Percentiles rank a stretch among this genome's conserved stretches.
Conservation (phyloP, 2,888 invertebrate species). For the Brachypalpus laphriformis region DNA sequence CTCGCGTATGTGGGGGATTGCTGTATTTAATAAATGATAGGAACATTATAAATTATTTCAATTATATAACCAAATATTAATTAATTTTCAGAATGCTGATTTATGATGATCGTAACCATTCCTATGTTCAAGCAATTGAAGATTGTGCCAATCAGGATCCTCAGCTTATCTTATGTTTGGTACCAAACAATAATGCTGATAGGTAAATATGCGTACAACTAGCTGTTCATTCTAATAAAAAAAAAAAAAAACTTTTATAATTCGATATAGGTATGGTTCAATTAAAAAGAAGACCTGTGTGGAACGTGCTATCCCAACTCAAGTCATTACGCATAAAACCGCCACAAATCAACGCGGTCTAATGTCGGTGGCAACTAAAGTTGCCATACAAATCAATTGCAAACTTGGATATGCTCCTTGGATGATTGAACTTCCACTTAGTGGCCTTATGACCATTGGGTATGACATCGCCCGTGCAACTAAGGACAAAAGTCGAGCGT, state of each 20-base stretch:
- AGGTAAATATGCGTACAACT: constrained; percentile 79
- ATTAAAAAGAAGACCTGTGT: constrained; percentile 94
- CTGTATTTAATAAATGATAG: too few species aligned
- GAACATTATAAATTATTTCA: too few species aligned
- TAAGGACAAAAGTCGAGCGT: constrained; percentile 86
- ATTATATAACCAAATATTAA: neutral
- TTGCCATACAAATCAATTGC: constrained; percentile 96
- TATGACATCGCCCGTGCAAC: constrained; percentile 95
- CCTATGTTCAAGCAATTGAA: constrained; percentile 87
- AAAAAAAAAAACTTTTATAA: neutral
- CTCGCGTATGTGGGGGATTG: too few species aligned
- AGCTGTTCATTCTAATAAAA: neutral
- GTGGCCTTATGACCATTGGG: constrained; percentile 91
- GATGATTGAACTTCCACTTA: constrained; percentile 88
- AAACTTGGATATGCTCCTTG: constrained; percentile 97
- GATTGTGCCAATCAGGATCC: constrained; percentile 85
- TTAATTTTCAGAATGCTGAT: constrained; percentile 76
- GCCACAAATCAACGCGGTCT: constrained; percentile 81
- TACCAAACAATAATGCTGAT: constrained; percentile 89
- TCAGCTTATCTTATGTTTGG: constrained; percentile 87
- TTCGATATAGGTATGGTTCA: constrained; percentile 86
- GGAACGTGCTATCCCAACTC: constrained; percentile 89
- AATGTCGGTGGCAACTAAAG: constrained; percentile 94
- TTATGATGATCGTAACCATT: constrained; percentile 85
- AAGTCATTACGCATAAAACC: constrained; percentile 83